Base-by-base conservation (phyloP, 2,888 invertebrate genomes). In the Cylindroiulus punctatus region DNA sequence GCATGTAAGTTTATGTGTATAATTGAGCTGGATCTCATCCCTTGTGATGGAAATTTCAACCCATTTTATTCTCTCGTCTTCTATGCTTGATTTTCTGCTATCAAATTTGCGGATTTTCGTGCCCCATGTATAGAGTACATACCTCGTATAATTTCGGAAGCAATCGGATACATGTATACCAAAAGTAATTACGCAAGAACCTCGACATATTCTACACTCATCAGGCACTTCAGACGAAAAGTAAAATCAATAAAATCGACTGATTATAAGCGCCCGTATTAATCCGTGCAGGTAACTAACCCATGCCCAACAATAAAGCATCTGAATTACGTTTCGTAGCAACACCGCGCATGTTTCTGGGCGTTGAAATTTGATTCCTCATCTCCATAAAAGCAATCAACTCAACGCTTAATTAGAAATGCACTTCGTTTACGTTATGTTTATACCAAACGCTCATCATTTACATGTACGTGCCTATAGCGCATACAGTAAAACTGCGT, bases 311-410 rank as follows among this genome's bases (percentile, higher is more conserved):
- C 65, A 65, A 65, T 65, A 65, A 65, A 26, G 65, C 65, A 65
- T 65, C 26, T 65, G n/a, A 65, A 65, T 65, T 26, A n/a, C 65
- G 65, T 65, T 65, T 65, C 65, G 26, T 65, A 26, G 65, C 65
- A 65, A 65, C 65, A 65, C 65, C 65, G 8, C 22, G 26, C 65
- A 65, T 65, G 65, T 26, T 26, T 22, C 65, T 19, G 26, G 65
- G 65, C 65, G 26, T 65, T 26, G 65, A 65, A 65, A 65, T 65
- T 65, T 65, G 65, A 65, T 65, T 65, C 65, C 65, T 65, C 65
- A 65, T 65, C 65, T 65, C 65, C 65, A 65, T 65, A 65, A 65
- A 65, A 65, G 65, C 65, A 65, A 65, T 65, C 65, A 65, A 65
- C 65, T 65, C 65, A 65, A 65, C 65, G 22, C 65, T 65, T 65